phyloP scores from a whole-genome alignment of 2,888 invertebrate species.

The Tinea pellionella region DNA sequence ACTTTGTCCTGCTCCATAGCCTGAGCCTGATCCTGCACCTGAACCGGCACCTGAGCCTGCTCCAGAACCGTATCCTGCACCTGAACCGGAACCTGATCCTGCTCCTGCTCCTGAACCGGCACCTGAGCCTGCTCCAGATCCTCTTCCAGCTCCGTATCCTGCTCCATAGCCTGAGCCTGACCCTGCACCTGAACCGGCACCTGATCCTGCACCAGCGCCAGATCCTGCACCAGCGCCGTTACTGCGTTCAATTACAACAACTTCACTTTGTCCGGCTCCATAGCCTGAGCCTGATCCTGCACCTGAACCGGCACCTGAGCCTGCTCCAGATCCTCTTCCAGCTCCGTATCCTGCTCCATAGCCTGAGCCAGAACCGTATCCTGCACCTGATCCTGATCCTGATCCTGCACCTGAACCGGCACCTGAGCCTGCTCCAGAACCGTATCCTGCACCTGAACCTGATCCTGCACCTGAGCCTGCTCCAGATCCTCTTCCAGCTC shows the following conservation, averaged over 20 bases:
- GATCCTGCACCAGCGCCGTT: too few relatives aligned
- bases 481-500: too few relatives aligned
- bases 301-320: constrained; percentile 13
- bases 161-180: neutral
- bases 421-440: constrained; percentile 11
- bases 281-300: too few relatives aligned
- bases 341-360: too few relatives aligned
- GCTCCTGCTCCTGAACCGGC: neutral
- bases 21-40: constrained; percentile 9
- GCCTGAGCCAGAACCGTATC: too few relatives aligned
- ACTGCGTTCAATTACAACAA: too few relatives aligned
- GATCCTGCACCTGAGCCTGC: neutral
- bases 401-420: constrained; percentile 11
- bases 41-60: too few relatives aligned
- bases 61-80: too few relatives aligned
- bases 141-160: neutral
- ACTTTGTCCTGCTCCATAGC: neutral
- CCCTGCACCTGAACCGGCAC: too few relatives aligned
- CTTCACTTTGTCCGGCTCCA: too few relatives aligned
- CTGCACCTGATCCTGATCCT: neutral
- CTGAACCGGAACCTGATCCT: constrained; percentile 12
- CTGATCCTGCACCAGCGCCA: too few relatives aligned
- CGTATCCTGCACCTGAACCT: neutral
- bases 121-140: neutral
- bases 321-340: neutral